Evolutionary conservation across 2,888 invertebrate genomes (phyloP).

Genomic region (Pandemis corylana): DNA sequence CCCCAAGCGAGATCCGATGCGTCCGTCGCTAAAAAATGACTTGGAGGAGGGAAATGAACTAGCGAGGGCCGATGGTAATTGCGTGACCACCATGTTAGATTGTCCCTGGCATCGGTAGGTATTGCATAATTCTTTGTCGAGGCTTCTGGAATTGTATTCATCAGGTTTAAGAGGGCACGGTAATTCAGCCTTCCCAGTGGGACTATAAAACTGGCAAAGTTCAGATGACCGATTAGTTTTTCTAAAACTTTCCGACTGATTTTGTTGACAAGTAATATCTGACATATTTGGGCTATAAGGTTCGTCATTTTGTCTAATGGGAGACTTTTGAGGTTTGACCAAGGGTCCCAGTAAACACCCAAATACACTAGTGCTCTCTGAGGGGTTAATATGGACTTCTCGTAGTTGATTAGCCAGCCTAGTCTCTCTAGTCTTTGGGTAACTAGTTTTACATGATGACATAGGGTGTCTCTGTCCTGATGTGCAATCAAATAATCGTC

Average conservation of each 20-base stretch:
- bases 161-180: too few relatives aligned
- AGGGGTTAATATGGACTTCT: slow-evolving; percentile 41
- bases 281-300: neutral
- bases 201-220: too few relatives aligned
- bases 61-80: too few relatives aligned
- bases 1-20: too few relatives aligned
- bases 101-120: too few relatives aligned
- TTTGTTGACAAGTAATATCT: neutral
- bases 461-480: slow-evolving; percentile 26
- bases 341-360: neutral
- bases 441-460: slow-evolving; percentile 27
- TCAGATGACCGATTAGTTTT: too few relatives aligned
- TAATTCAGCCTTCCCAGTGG: too few relatives aligned
- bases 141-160: too few relatives aligned
- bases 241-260: neutral
- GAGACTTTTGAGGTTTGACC: slow-evolving; percentile 8
- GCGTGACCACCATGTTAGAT: too few relatives aligned
- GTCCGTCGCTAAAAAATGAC: too few relatives aligned
- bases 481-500: slow-evolving; percentile 46
- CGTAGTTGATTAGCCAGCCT: slow-evolving; percentile 44
- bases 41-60: too few relatives aligned
- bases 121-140: too few relatives aligned
- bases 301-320: slow-evolving; percentile 7
- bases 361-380: slow-evolving; percentile 6
- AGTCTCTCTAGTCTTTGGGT: slow-evolving; percentile 28